Percentiles rank a stretch among this genome's conserved stretches.
These are phyloP conservation scores for Percopsis transmontana DNA, from an alignment of 2,113 vertebrate genomes.

Conservation along the genomic window DNA sequence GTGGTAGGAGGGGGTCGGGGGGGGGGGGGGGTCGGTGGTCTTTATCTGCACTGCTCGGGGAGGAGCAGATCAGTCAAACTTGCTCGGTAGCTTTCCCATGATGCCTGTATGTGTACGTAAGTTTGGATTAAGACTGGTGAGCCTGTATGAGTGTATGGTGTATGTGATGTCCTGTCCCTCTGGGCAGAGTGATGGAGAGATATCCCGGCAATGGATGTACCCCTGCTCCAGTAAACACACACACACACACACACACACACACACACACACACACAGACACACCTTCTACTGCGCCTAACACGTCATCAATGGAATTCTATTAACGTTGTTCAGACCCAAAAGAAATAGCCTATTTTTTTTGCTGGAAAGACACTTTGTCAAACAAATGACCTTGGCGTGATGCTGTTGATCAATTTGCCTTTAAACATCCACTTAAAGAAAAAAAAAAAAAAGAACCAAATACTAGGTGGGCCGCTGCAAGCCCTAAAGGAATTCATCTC, in stretches of 20 bases:
- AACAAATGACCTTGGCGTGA: constrained; percentile 67
- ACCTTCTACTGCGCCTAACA: constrained; percentile 41
- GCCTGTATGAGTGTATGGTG: constrained; percentile 13
- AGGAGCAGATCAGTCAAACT: too few species aligned
- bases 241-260: constrained; percentile 27
- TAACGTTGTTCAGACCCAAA: constrained; percentile 57
- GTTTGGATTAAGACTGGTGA: not conserved
- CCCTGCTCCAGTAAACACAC: constrained; percentile 16
- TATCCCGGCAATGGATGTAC: constrained; percentile 59
- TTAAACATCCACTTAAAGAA: constrained; percentile 66
- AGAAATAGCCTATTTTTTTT: constrained; percentile 60
- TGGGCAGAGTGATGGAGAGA: constrained; percentile 38
- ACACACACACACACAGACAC: constrained; percentile 7
- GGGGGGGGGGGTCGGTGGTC: too few species aligned
- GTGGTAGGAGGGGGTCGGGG: too few species aligned
- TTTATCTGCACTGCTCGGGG: too few species aligned
- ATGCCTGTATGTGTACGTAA: too few species aligned
- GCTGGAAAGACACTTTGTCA: constrained; percentile 67
- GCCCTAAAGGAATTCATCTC: constrained; percentile 70
- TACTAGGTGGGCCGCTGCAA: constrained; percentile 44
- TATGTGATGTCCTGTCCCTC: constrained; percentile 22
- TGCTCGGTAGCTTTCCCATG: too few species aligned
- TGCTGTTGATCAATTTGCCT: constrained; percentile 66
- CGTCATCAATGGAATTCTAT: constrained; percentile 64
- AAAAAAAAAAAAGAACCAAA: constrained; percentile 19